phyloP scores from a whole-genome alignment of 1,140 invertebrate genomes.

The Asbolus verrucosus region DNA sequence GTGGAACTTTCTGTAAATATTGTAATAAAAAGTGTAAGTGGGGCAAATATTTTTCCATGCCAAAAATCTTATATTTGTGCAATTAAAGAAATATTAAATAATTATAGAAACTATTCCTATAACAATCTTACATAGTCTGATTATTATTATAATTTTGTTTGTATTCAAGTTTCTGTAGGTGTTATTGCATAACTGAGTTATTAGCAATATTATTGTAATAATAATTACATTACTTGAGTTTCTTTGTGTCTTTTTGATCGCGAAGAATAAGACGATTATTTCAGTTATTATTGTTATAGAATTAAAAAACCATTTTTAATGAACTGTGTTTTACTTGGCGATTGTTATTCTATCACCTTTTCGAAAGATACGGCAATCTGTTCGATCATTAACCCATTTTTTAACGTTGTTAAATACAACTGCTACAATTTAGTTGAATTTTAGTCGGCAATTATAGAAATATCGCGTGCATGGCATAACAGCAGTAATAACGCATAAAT shows the following conservation, averaged over 20 bases:
- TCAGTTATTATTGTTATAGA: constrained; percentile 35
- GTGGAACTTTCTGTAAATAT: constrained; percentile 18
- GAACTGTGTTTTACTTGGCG: constrained; percentile 8
- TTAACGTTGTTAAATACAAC: too few species aligned
- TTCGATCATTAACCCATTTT: too few species aligned
- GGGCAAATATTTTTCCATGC: constrained; percentile 43
- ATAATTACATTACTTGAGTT: constrained; percentile 4
- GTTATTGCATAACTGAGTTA: constrained; percentile 20
- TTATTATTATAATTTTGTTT: constrained; percentile 31
- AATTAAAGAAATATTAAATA: constrained; percentile 34
- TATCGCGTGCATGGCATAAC: background rate
- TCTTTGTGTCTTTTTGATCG: background rate
- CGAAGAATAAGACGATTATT: constrained; percentile 25
- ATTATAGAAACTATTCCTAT: constrained; percentile 17
- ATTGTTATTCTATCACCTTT: too few species aligned
- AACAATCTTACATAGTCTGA: constrained; percentile 29
- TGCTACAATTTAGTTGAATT: too few species aligned
- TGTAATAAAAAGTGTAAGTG: constrained; percentile 34
- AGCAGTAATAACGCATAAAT: too few species aligned
- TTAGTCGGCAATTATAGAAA: too few species aligned
- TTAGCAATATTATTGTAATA: constrained; percentile 16
- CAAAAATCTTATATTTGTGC: constrained; percentile 43
- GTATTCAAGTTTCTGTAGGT: constrained; percentile 24
- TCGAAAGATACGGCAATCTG: too few species aligned
- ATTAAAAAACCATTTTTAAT: constrained; percentile 31